Evolutionary conservation across 2,888 invertebrate genomes (phyloP).

Genomic region (Himalopsyche tibetana): DNA sequence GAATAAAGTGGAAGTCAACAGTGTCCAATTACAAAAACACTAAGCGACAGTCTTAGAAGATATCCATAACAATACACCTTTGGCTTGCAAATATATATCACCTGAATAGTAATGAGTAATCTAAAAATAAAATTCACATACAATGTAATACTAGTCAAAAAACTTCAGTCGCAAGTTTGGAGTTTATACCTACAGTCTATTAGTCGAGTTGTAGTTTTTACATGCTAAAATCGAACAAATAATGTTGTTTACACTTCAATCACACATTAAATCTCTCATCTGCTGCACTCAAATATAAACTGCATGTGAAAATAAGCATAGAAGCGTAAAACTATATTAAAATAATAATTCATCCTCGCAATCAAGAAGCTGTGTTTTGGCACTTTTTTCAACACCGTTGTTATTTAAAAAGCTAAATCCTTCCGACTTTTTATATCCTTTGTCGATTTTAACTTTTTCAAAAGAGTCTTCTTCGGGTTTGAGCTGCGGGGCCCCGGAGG

Average conservation of each 20-base stretch:
- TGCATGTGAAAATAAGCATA: background rate
- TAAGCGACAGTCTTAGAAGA: conserved; percentile 30
- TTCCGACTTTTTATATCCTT: conserved; percentile 76
- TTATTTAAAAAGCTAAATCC: conserved; percentile 73
- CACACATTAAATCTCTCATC: background rate
- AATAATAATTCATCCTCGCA: conserved; percentile 61
- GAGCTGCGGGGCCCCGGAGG: conserved; percentile 66
- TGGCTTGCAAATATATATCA: conserved; percentile 40
- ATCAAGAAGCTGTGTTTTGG: conserved; percentile 75
- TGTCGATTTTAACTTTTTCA: conserved; percentile 73
- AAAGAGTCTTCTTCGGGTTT: conserved; percentile 71
- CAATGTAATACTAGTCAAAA: background rate
- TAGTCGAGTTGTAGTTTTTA: conserved; percentile 15
- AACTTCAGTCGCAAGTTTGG: conserved; percentile 20
- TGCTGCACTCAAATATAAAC: background rate
- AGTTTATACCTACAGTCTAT: conserved; percentile 4
- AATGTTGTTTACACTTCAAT: background rate
- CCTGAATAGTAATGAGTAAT: conserved; percentile 36
- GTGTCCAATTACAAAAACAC: conserved; percentile 30
- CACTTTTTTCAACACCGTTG: conserved; percentile 75
- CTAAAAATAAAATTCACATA: conserved; percentile 4
- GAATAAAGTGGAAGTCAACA: background rate
- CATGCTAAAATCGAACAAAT: background rate
- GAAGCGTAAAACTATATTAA: background rate
- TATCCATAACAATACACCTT: conserved; percentile 43